Evolutionary conservation across 2,113 vertebrate genomes (phyloP).

Genomic region (Equus przewalskii): DNA sequence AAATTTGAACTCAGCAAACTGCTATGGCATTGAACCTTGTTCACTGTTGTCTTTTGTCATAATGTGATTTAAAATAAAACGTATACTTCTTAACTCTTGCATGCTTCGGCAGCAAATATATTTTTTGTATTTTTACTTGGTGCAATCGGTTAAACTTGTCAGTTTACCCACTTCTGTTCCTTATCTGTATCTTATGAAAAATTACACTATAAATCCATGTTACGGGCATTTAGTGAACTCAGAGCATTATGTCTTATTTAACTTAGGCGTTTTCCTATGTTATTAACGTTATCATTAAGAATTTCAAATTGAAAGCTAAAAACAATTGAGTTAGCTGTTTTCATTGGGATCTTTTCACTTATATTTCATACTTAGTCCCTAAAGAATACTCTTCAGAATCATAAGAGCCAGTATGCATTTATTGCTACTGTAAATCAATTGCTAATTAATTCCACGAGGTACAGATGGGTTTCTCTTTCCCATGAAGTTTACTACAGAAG

Average conservation of each 20-base stretch:
- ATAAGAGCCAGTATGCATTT: slow-evolving; percentile 85
- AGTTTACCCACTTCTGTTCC: slow-evolving; percentile 75
- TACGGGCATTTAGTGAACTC: slow-evolving; percentile 81
- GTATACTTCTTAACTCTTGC: slow-evolving; percentile 12
- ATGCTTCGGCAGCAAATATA: slow-evolving; percentile 71
- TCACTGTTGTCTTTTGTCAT: slow-evolving; percentile 60
- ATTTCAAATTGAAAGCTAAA: slow-evolving; percentile 66
- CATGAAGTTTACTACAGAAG: slow-evolving; percentile 79
- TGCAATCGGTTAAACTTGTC: slow-evolving; percentile 87
- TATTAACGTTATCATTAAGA: slow-evolving; percentile 81
- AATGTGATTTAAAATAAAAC: slow-evolving; percentile 75
- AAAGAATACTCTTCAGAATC: slow-evolving; percentile 81
- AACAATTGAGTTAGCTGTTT: slow-evolving; percentile 72
- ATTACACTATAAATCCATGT: slow-evolving; percentile 83
- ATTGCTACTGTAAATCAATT: slow-evolving; percentile 86
- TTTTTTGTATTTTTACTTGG: slow-evolving; percentile 83
- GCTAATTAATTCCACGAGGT: slow-evolving; percentile 88
- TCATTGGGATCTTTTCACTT: slow-evolving; percentile 66
- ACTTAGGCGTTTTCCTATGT: slow-evolving; percentile 68
- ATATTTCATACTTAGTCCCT: slow-evolving; percentile 74
- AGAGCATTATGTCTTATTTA: slow-evolving; percentile 80
- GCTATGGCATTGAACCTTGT: not conserved
- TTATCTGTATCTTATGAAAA: slow-evolving; percentile 84
- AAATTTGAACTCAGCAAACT: not conserved
- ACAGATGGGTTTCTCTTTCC: slow-evolving; percentile 86